These are phyloP conservation scores for Clarias gariepinus DNA, from an alignment of 2,113 vertebrate species.

Conservation along the genomic window DNA sequence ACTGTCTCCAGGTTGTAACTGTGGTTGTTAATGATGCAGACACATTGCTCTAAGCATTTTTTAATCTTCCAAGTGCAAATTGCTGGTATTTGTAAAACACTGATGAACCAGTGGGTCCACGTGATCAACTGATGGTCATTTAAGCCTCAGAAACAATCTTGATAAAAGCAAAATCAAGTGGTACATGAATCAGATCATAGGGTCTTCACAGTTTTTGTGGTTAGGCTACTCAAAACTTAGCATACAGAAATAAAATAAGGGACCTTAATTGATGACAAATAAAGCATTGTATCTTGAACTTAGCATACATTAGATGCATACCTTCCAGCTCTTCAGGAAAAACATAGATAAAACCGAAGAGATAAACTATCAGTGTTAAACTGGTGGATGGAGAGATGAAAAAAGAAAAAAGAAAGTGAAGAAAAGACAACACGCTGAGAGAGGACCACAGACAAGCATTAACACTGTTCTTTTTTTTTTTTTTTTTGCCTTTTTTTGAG, in stretches of 20 bases:
- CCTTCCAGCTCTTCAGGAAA: constrained; percentile 53
- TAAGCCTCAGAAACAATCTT: not conserved
- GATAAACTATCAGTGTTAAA: constrained; percentile 53
- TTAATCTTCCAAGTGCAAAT: not conserved
- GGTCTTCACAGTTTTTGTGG: not conserved
- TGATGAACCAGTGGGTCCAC: not conserved
- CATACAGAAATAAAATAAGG: not conserved
- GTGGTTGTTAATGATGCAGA: constrained; percentile 74
- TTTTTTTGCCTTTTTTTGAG: constrained; percentile 50
- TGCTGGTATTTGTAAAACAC: not conserved
- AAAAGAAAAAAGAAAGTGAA: not conserved
- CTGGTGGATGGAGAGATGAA: constrained; percentile 21
- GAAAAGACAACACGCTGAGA: constrained; percentile 19
- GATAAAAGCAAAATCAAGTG: not conserved
- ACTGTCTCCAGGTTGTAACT: constrained; percentile 70
- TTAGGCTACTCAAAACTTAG: not conserved
- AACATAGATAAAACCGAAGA: constrained; percentile 53
- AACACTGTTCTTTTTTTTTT: constrained; percentile 61
- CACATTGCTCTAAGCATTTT: constrained; percentile 51
- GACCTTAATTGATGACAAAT: not conserved
- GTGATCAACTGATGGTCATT: constrained; percentile 18
- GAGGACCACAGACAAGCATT: constrained; percentile 59
- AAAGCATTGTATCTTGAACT: constrained; percentile 20
- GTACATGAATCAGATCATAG: not conserved
- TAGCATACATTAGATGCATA: constrained; percentile 54